Base-by-base conservation (phyloP, 35 echinoderm and acorn worm species). In the Patiria miniata region DNA sequence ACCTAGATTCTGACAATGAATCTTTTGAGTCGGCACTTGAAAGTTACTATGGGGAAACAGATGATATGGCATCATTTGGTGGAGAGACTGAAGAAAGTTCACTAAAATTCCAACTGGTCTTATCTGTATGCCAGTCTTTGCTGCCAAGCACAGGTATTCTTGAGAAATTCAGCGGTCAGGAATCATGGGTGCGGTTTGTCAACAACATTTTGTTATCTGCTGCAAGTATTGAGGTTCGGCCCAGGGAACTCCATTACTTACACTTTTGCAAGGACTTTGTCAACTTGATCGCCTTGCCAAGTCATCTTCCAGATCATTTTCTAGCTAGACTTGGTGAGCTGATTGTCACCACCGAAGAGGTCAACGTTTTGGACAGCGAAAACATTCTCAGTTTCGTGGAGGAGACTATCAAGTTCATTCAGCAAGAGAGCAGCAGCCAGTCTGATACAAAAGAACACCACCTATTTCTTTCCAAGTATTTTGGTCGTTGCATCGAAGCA, bases 261-360 rank as follows among this genome's bases (percentile, higher is more conserved):
- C 84, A 61, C n/a, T 39, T 86, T 18, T 86, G 84, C 39, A 58
- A 61, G 14, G 84, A 86, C 47, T 86, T 86, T 77, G 84, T 86
- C 22, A 61, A 38, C 12, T 68, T 77, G 84, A 21, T 86, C 1
- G 60, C 39, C 42, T 5, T 68, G 19, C 39, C 60, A 2, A 68
- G 40, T 33, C 28, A 47, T 33, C 23, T 86, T 77, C 60, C 84
- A 21, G 21, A 77, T 42, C 18, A 77, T 0, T 37, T 50, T 9
- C 39, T 86, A 16, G 61, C 39, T 12, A 44, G 40, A 1, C 65
- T 86, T 37, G 53, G 60, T 40, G 60, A 39, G n/a, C 84, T 86
- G 18, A 69, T 69, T 69, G 78, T 36, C 19, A 40, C 8, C 0
- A 21, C 22, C 12, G 59, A 47, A 18, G 61, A 21, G 36, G 52